These are phyloP conservation scores for Saccostrea glomerata DNA, from an alignment of 1,140 invertebrate genomes.

Conservation along the genomic window DNA sequence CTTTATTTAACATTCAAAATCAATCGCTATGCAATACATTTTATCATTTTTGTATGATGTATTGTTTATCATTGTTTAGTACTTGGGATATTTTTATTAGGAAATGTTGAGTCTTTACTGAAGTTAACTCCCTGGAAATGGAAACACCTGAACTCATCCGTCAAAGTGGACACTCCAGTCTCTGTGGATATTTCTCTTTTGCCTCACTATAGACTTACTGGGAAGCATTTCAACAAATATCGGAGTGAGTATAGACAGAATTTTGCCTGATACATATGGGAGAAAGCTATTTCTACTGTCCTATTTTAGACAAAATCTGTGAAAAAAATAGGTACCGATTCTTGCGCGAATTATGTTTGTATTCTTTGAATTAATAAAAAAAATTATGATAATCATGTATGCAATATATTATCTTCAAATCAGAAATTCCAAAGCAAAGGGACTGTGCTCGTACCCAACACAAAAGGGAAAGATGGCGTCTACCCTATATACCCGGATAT, in stretches of 20 bases:
- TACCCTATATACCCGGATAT: slow-evolving; percentile 24
- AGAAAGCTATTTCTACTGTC: too few relatives aligned
- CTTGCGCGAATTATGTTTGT: too few relatives aligned
- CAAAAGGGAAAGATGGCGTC: slow-evolving; percentile 15
- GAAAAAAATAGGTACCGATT: too few relatives aligned
- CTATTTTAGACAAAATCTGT: too few relatives aligned
- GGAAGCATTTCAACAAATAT: neutral
- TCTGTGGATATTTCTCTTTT: neutral
- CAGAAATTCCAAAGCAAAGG: neutral
- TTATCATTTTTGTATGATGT: too few relatives aligned
- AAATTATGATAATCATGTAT: too few relatives aligned
- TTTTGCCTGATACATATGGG: too few relatives aligned
- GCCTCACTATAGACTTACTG: neutral
- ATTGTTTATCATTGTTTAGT: too few relatives aligned
- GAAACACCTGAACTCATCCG: neutral
- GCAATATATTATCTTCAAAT: neutral
- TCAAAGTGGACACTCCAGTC: neutral
- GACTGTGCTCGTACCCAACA: neutral
- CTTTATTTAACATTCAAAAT: too few relatives aligned
- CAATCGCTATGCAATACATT: too few relatives aligned
- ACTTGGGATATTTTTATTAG: too few relatives aligned
- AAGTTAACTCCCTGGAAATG: neutral
- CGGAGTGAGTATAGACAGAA: neutral
- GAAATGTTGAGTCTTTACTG: neutral
- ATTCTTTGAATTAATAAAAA: too few relatives aligned